These are phyloP conservation scores for Lamellibrachia columna DNA, from an alignment of 2,888 invertebrate genomes.

Conservation along the genomic window DNA sequence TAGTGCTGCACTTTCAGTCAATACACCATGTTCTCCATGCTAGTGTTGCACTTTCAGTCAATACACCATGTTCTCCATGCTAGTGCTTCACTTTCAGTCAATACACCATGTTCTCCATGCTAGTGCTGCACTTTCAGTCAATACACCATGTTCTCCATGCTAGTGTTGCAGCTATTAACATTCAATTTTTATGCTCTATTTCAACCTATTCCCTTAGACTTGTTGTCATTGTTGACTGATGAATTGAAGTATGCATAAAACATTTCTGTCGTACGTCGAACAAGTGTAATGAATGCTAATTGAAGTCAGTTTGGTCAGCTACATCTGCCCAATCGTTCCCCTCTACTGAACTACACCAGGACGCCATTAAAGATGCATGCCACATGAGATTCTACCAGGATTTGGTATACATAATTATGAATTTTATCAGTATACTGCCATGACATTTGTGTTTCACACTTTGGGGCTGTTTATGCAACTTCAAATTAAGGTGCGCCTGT, in stretches of 20 bases:
- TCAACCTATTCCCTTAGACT: not conserved
- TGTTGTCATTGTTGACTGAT: not conserved
- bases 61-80: no score
- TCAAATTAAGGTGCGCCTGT: not conserved
- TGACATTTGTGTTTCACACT: not conserved
- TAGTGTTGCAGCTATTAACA: not conserved
- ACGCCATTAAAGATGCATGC: not conserved
- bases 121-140: no score
- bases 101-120: no score
- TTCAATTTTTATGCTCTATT: not conserved
- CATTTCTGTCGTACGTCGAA: not conserved
- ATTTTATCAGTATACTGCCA: not conserved
- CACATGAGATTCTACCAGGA: not conserved
- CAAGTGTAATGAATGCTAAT: not conserved
- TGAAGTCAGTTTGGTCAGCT: not conserved
- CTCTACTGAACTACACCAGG: not conserved
- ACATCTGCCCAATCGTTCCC: not conserved
- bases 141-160: no score
- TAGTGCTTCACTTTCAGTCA: no score
- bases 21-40: no score
- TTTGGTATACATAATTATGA: not conserved
- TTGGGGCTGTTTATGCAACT: not conserved
- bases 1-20: no score
- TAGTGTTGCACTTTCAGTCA: no score
- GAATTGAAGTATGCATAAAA: no score